These are phyloP conservation scores for Salvelinus namaycush DNA, from an alignment of 2,113 vertebrate genomes.

Conservation along the genomic window DNA sequence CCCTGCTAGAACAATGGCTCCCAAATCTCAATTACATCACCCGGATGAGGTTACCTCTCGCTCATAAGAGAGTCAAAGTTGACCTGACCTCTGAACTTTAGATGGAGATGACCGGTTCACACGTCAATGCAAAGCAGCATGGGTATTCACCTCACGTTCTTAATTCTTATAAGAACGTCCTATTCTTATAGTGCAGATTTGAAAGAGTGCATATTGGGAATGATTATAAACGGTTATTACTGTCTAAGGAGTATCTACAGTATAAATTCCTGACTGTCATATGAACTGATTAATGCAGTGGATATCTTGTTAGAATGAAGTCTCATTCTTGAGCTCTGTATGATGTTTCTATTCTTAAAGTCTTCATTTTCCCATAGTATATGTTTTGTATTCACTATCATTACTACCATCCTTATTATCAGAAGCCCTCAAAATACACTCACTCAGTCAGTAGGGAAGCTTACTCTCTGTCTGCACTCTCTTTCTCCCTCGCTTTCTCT, in stretches of 20 bases:
- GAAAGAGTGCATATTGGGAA: background rate
- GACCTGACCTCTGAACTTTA: conserved; percentile 60
- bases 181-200: background rate
- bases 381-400: background rate
- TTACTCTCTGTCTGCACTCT: background rate
- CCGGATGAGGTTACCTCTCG: conserved; percentile 58
- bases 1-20: conserved; percentile 59
- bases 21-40: conserved; percentile 65
- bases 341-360: too few species aligned
- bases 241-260: too few species aligned
- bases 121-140: conserved; percentile 13
- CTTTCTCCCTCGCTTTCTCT: conserved; percentile 7
- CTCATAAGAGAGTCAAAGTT: conserved; percentile 38
- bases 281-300: too few species aligned
- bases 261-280: too few species aligned
- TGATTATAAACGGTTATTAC: too few species aligned
- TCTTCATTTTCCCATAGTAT: too few species aligned
- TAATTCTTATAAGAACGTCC: too few species aligned
- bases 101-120: conserved; percentile 43
- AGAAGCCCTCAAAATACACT: background rate
- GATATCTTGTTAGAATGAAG: too few species aligned
- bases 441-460: background rate
- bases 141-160: conserved; percentile 9
- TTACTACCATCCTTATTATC: background rate
- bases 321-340: too few species aligned